These are phyloP conservation scores for Speoplatyrhinus poulsoni DNA, from an alignment of 2,113 vertebrate species.

Conservation along the genomic window DNA sequence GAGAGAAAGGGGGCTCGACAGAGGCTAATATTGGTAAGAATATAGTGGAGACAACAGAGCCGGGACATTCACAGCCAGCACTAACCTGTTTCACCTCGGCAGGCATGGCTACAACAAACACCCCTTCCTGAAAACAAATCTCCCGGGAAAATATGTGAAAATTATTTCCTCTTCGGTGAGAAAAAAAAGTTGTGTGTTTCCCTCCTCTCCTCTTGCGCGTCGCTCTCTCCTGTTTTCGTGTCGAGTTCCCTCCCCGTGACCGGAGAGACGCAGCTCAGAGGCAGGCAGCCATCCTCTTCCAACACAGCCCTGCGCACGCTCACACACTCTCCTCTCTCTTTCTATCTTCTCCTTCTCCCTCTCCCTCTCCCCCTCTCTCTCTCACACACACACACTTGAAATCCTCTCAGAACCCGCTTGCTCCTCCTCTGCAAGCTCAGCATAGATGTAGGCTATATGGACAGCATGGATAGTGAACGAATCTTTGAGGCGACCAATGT, in stretches of 20 bases:
- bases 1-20: constrained; percentile 3
- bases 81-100: constrained; percentile 88
- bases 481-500: background rate
- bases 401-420: constrained; percentile 25
- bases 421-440: constrained; percentile 9
- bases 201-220: constrained; percentile 46
- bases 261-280: constrained; percentile 72
- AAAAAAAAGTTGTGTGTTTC: constrained; percentile 56
- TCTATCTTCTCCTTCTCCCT: constrained; percentile 7
- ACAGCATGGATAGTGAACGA: background rate
- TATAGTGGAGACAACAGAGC: constrained; percentile 16
- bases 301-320: constrained; percentile 21
- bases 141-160: constrained; percentile 25
- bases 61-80: constrained; percentile 34
- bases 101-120: constrained; percentile 76
- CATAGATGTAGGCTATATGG: constrained; percentile 38
- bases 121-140: constrained; percentile 43
- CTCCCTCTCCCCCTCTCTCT: constrained; percentile 36
- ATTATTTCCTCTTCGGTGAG: constrained; percentile 46
- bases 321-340: constrained; percentile 2
- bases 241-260: constrained; percentile 56
- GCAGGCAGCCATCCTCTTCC: constrained; percentile 71
- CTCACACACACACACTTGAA: background rate
- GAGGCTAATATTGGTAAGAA: constrained; percentile 12
- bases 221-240: constrained; percentile 44